Evolutionary conservation across 2,113 vertebrate genomes (phyloP).

Genomic region (Symphodus melops): DNA sequence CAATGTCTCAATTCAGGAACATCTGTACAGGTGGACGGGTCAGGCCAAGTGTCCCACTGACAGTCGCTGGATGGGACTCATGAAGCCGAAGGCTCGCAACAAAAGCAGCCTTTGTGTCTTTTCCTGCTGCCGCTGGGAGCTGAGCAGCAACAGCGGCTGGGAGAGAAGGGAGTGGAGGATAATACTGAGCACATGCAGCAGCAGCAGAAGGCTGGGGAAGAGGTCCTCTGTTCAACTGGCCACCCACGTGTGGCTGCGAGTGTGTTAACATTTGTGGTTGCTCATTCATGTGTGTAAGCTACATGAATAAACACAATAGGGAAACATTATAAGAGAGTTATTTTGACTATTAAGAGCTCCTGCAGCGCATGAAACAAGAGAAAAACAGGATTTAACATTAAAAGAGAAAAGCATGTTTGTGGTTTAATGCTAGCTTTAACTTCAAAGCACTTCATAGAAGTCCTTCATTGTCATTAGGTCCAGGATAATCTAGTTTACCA

Average conservation of each 20-base stretch:
- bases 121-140: slow-evolving; percentile 60
- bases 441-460: slow-evolving; percentile 69
- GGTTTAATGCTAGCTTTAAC: slow-evolving; percentile 37
- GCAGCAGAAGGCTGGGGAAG: slow-evolving; percentile 43
- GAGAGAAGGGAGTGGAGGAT: slow-evolving; percentile 68
- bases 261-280: slow-evolving; percentile 48
- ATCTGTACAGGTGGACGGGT: slow-evolving; percentile 71
- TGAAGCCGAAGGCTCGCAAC: slow-evolving; percentile 50
- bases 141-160: slow-evolving; percentile 46
- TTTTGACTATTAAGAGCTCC: neutral
- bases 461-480: slow-evolving; percentile 64
- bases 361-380: neutral
- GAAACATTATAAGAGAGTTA: neutral
- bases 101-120: slow-evolving; percentile 72
- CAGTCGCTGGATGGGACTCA: slow-evolving; percentile 43
- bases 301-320: slow-evolving; percentile 40
- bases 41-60: slow-evolving; percentile 43
- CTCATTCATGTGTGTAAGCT: slow-evolving; percentile 52
- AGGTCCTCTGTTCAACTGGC: slow-evolving; percentile 48
- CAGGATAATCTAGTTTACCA: slow-evolving; percentile 70
- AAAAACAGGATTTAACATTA: neutral
- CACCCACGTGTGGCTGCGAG: slow-evolving; percentile 68
- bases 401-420: slow-evolving; percentile 15
- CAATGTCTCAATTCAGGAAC: slow-evolving; percentile 63
- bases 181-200: slow-evolving; percentile 44